A percentile compares a stretch with the other conserved stretches of the same genome.
These are phyloP conservation scores for Hirtodrosophila trivittata DNA, from an alignment of 2,888 invertebrate genomes.

Conservation along the genomic window DNA sequence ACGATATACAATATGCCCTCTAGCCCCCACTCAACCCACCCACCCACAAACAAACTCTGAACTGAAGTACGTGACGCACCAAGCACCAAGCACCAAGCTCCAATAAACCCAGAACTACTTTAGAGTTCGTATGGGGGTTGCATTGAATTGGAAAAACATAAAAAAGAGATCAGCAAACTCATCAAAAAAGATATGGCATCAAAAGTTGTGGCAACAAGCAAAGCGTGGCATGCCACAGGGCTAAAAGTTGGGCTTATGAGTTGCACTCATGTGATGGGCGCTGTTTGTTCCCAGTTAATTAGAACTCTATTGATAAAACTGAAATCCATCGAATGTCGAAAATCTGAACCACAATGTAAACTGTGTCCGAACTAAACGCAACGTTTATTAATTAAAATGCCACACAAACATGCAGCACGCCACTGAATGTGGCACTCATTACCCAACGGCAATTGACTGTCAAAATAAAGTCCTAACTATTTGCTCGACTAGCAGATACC, in stretches of 20 bases:
- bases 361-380: conserved; percentile 11
- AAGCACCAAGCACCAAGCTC: conserved; percentile 8
- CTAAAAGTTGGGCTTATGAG: conserved; percentile 2
- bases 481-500: not conserved
- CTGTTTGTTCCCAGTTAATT: conserved; percentile 62
- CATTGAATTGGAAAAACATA: conserved; percentile 59
- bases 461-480: not conserved
- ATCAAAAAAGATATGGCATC: conserved; percentile 34
- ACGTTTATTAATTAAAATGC: conserved; percentile 73
- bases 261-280: not conserved
- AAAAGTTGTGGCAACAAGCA: conserved; percentile 33
- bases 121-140: conserved; percentile 5
- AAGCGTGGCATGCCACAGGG: conserved; percentile 27
- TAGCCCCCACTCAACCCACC: conserved; percentile 6
- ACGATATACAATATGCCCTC: conserved; percentile 8
- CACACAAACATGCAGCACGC: conserved; percentile 52
- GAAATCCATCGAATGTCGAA: conserved; percentile 42
- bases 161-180: conserved; percentile 64
- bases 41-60: conserved; percentile 28
- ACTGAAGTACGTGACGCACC: conserved; percentile 62
- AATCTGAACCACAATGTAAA: conserved; percentile 40
- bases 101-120: conserved; percentile 2
- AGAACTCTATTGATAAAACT: conserved; percentile 68
- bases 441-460: conserved; percentile 24
- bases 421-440: conserved; percentile 41